These are phyloP conservation scores for Notiomystis cincta DNA, from an alignment of 2,113 vertebrate genomes.

Conservation along the genomic window DNA sequence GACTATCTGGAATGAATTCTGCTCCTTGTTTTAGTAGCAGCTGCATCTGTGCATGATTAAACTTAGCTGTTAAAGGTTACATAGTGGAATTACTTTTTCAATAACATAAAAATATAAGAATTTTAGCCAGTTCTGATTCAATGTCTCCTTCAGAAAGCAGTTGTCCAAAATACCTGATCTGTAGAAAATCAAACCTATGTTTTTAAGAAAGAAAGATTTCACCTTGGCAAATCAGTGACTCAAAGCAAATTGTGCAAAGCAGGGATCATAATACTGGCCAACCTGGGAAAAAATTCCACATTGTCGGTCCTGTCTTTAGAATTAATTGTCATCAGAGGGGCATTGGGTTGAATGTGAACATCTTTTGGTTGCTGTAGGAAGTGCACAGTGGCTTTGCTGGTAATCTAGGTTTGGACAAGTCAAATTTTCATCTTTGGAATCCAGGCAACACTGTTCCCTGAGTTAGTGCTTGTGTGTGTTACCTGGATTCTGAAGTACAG, in stretches of 20 bases:
- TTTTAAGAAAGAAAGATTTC: background rate
- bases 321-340: background rate
- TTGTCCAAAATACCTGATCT: background rate
- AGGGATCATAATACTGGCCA: background rate
- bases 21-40: slow-evolving; percentile 1
- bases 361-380: background rate
- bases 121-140: background rate
- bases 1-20: slow-evolving; percentile 49
- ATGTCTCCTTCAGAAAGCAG: background rate
- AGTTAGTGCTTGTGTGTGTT: background rate
- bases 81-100: slow-evolving; percentile 10
- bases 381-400: background rate
- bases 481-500: background rate
- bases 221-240: background rate
- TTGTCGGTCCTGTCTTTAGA: background rate
- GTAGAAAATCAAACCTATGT: background rate
- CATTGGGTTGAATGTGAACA: background rate
- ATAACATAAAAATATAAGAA: background rate
- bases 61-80: background rate
- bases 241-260: background rate
- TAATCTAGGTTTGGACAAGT: background rate
- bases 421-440: background rate
- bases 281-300: background rate
- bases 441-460: background rate
- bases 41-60: slow-evolving; percentile 28